Base-by-base conservation (phyloP, 2,113 vertebrate genomes). In the Bubo scandiacus region DNA sequence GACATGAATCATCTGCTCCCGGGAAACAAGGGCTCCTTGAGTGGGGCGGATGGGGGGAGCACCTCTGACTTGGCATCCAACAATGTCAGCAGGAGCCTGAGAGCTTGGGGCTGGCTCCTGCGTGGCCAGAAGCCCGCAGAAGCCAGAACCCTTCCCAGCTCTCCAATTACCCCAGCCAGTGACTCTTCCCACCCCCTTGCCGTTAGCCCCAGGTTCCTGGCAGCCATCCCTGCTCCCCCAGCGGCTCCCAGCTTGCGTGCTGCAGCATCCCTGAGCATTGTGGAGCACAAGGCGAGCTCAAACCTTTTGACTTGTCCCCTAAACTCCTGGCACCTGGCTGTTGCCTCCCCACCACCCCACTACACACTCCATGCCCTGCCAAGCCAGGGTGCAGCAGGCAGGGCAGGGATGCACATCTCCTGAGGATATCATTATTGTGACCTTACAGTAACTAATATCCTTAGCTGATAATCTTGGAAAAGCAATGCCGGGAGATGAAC, bases 21-120 rank as follows among this genome's bases (percentile, higher is more conserved):
- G 93, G 90, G 62, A 57, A 96, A 96, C 94, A 97, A 97, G 96
- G 94, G 96, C 93, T 62, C 81, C 96, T 96, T 96, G 90, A 97
- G 78, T 16, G 70, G 59, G 90, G 87, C 12, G 17, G 78, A 42
- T 54, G 93, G n/a, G 72, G 84, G 61, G 29, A 91, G 68, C 1
- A 6, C 70, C 78, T 89, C 68, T 8, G 62, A 34, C 80, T 68
- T 13, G 3, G 11, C 88, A 84, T 36, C 83, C 73, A 34, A n/a
- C 91, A 59, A 25, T 13, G 15, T 52, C 84, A 49, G 73, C 77
- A 38, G 65, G 42, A 84, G 61, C 47, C 43, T 1, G 15, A 89
- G 68, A 3, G 0, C 68, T 66, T 40, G 2, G 59, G 83, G 63
- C 82, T 62, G 71, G 25, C 43, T 96, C 61, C 55, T 40, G 51